Conservation (phyloP, 2,113 vertebrate species). For the Nerophis ophidion region DNA sequence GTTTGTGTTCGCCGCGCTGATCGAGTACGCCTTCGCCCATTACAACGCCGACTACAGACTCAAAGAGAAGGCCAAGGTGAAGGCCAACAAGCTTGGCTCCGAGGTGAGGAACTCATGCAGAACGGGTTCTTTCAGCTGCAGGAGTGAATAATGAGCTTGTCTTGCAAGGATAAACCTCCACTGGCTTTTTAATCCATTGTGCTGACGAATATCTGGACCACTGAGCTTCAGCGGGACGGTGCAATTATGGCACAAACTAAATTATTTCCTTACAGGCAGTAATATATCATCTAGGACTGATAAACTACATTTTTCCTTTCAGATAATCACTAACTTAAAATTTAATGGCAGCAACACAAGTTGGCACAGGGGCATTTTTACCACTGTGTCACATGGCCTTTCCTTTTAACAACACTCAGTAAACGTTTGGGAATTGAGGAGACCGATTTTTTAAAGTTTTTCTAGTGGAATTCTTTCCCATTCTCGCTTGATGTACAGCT, state of each 20-base stretch:
- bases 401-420: too few species aligned
- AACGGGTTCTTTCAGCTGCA: background rate
- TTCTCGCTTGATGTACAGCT: too few species aligned
- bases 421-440: too few species aligned
- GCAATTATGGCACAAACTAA: constrained; percentile 14
- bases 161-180: constrained; percentile 18
- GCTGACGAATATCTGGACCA: constrained; percentile 29
- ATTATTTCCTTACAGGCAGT: background rate
- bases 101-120: constrained; percentile 71
- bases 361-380: too few species aligned
- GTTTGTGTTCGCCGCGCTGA: constrained; percentile 93
- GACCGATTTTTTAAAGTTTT: too few species aligned
- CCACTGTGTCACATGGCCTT: too few species aligned
- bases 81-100: constrained; percentile 72
- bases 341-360: too few species aligned
- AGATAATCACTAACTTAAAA: too few species aligned
- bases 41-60: constrained; percentile 94
- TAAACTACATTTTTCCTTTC: too few species aligned
- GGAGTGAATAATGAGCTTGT: constrained; percentile 26
- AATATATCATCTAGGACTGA: too few species aligned
- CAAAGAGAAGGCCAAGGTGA: constrained; percentile 89
- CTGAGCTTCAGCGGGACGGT: constrained; percentile 39
- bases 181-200: background rate
- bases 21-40: constrained; percentile 96
- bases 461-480: too few species aligned